Evolutionary conservation across 2,797 vertebrate species (phyloP), one percentile per base, ranked within the genome.

Genomic region (Eupleurogrammus muticus): DNA sequence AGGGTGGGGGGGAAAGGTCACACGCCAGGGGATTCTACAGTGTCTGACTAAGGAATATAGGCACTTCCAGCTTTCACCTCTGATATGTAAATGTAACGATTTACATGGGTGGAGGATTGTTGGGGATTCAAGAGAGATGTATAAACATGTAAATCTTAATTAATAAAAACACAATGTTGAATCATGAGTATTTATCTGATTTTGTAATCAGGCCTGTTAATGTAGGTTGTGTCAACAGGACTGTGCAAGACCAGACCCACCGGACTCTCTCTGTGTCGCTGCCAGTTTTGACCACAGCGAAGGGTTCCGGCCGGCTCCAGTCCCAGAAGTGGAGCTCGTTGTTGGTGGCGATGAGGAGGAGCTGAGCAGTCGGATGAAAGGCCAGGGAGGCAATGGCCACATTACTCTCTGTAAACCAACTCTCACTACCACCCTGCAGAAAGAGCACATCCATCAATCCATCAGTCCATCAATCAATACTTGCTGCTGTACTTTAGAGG

Each of bases 281-380:
- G 60, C 95, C 97, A 0, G 98, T 99, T 90, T 99, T 99, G 75
- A 99, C 98, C 70, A 96, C 97, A 1, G 97, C 98, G 63, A 99
- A 99, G 5, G 98, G 98, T 58, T 99, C 98, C 0, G 97, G 95
- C 1, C 97, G 95, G 85, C 98, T 99, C 98, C 98, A 99, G 88
- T 99, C 98, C 98, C 98, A 99, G 87, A 99, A 99, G 75, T 99
- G 97, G 21, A 99, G 96, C 91, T 99, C 98, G 4, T 98, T 99
- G 91, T 96, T 97, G 80, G 97, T 99, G 80, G 97, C 98, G 57
- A 99, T 99, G 28, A 99, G 93, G 19, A 99, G 91, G 9, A 99
- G 97, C 90, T 99, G 98, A 86, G 97, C 97, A 0, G 97, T 98
- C n/a, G 98, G 98, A 85, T 99, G 98, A 87, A 99, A 99, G 87